phyloP scores from a whole-genome alignment of 2,113 vertebrate genomes.

The Rhinichthys klamathensis region DNA sequence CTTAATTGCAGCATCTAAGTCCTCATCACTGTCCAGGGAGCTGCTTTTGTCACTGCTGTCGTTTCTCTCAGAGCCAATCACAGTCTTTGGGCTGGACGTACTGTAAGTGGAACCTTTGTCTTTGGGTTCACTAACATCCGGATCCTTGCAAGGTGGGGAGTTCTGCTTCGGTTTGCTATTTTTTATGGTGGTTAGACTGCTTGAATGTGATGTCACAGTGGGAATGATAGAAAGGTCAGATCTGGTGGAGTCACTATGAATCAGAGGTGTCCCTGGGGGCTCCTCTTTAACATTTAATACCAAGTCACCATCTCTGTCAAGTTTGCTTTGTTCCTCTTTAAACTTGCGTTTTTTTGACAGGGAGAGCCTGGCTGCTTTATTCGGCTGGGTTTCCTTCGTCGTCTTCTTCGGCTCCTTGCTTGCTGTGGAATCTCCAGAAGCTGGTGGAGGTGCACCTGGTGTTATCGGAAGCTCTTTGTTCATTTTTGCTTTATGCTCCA shows the following conservation, averaged over 20 bases:
- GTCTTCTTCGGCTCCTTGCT: constrained; percentile 53
- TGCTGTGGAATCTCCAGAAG: neutral
- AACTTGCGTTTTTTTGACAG: constrained; percentile 73
- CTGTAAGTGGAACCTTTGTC: constrained; percentile 48
- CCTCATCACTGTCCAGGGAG: constrained; percentile 94
- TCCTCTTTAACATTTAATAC: constrained; percentile 52
- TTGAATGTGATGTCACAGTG: constrained; percentile 8
- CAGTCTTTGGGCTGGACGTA: constrained; percentile 13
- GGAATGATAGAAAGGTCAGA: neutral
- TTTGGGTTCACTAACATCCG: constrained; percentile 1
- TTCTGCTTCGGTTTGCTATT: constrained; percentile 34
- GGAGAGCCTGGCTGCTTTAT: constrained; percentile 69
- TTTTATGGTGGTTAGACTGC: constrained; percentile 13
- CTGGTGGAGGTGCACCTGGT: constrained; percentile 5
- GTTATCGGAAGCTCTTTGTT: constrained; percentile 68
- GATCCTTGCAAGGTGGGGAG: constrained; percentile 14
- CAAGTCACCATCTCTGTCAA: constrained; percentile 21
- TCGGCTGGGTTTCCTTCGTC: constrained; percentile 53
- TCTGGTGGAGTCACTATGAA: constrained; percentile 39
- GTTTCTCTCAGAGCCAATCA: constrained; percentile 35
- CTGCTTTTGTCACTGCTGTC: constrained; percentile 90
- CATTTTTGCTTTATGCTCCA: constrained; percentile 89
- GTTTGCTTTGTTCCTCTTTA: constrained; percentile 60
- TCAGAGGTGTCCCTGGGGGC: constrained; percentile 29
- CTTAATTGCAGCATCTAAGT: constrained; percentile 92